These are phyloP conservation scores for Myotis yumanensis DNA, from an alignment of 2,113 vertebrate genomes.

Conservation along the genomic window DNA sequence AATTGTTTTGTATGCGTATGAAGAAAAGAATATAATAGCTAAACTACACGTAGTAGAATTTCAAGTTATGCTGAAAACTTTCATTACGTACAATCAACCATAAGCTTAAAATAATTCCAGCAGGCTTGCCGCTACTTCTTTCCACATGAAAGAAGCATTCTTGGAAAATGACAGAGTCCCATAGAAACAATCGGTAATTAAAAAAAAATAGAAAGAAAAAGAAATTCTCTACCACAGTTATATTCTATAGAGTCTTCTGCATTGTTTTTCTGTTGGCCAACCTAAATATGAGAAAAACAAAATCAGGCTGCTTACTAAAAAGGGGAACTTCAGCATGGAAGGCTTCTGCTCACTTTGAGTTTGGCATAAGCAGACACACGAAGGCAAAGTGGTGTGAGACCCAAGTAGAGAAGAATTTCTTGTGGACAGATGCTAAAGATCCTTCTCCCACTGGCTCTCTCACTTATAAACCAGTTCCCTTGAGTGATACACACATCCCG, in stretches of 20 bases:
- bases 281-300: constrained; percentile 77
- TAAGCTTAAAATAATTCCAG: constrained; percentile 77
- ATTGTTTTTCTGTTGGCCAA: constrained; percentile 72
- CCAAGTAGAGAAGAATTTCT: constrained; percentile 68
- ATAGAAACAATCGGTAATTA: constrained; percentile 76
- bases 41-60: constrained; percentile 29
- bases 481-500: constrained; percentile 29
- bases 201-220: constrained; percentile 5
- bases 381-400: constrained; percentile 80
- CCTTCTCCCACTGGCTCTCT: neutral
- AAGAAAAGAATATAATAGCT: constrained; percentile 44
- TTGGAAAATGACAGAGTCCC: constrained; percentile 75
- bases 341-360: constrained; percentile 83
- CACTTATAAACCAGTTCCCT: constrained; percentile 51
- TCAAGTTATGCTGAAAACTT: constrained; percentile 58
- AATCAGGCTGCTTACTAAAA: constrained; percentile 85
- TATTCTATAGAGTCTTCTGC: constrained; percentile 67
- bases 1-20: neutral
- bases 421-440: constrained; percentile 75
- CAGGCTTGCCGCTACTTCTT: constrained; percentile 65
- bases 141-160: constrained; percentile 77
- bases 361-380: constrained; percentile 80
- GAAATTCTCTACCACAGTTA: constrained; percentile 62
- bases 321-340: constrained; percentile 86
- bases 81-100: constrained; percentile 61